phyloP scores from a whole-genome alignment of 2,888 invertebrate genomes.

The Dromius quadrimaculatus region DNA sequence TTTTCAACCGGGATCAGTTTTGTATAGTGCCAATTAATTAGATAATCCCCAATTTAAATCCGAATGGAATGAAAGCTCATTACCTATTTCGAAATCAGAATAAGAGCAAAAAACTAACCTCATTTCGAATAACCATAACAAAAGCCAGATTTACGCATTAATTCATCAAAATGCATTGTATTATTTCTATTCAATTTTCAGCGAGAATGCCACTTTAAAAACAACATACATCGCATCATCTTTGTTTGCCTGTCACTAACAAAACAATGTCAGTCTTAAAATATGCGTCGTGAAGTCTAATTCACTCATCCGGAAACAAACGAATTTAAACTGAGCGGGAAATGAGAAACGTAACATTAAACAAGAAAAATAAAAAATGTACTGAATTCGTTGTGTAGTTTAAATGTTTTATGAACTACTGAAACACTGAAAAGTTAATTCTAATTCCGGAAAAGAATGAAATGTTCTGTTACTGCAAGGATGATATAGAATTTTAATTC shows the following conservation, averaged over 20 bases:
- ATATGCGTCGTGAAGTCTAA: slow-evolving; percentile 3
- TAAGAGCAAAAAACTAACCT: too few species aligned
- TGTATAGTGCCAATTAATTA: too few species aligned
- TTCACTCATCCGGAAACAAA: slow-evolving; percentile 11
- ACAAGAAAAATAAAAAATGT: slow-evolving; percentile 4
- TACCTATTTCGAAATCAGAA: too few species aligned
- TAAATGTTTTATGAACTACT: slow-evolving; percentile 9
- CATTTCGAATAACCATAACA: too few species aligned
- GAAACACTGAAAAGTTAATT: background rate
- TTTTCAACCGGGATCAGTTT: too few species aligned
- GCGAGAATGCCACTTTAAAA: background rate
- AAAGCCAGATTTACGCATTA: too few species aligned
- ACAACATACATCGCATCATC: slow-evolving; percentile 3
- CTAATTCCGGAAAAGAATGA: too few species aligned
- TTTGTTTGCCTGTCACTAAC: slow-evolving; percentile 19
- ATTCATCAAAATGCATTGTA: too few species aligned
- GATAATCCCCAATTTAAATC: too few species aligned
- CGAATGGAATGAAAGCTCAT: too few species aligned
- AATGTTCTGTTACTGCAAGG: background rate
- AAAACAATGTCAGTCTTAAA: slow-evolving; percentile 14
- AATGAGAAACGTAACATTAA: background rate
- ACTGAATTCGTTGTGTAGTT: slow-evolving; percentile 1
- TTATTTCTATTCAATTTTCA: background rate
- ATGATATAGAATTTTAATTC: too few species aligned
- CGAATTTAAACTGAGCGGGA: slow-evolving; percentile 13